Evolutionary conservation across 2,113 vertebrate species (phyloP).

Genomic region (Chitala chitala): DNA sequence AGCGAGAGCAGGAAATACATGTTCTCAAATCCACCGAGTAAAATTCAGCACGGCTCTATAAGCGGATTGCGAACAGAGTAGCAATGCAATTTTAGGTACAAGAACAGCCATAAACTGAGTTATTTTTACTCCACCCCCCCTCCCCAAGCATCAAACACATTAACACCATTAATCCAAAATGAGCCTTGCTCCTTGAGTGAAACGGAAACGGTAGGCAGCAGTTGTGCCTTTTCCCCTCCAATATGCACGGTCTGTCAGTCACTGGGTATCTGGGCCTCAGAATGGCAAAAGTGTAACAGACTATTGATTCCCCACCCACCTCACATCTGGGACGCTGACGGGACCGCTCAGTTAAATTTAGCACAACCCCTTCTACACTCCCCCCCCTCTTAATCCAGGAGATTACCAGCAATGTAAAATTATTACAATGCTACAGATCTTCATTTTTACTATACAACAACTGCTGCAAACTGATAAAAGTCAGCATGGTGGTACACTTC

Average conservation of each 20-base stretch:
- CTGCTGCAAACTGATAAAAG: too few relatives aligned
- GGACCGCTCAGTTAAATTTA: background rate
- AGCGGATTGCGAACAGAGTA: conserved; percentile 35
- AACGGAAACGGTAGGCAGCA: background rate
- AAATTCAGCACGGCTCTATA: conserved; percentile 19
- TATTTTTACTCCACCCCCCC: conserved; percentile 43
- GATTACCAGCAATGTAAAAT: too few relatives aligned
- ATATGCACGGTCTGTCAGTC: background rate
- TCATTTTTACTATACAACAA: too few relatives aligned
- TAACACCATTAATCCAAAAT: conserved; percentile 33
- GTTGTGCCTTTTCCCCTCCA: background rate
- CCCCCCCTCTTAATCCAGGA: too few relatives aligned
- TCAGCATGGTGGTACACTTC: too few relatives aligned
- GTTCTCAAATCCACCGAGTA: background rate
- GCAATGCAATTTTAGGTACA: conserved; percentile 29
- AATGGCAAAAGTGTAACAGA: background rate
- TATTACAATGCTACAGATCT: too few relatives aligned
- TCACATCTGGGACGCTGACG: background rate
- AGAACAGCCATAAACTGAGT: conserved; percentile 33
- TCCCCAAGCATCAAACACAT: conserved; percentile 40
- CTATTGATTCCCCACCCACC: background rate
- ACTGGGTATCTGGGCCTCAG: background rate
- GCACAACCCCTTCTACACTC: background rate
- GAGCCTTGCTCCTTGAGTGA: conserved; percentile 23
- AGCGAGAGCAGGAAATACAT: background rate